Conservation (phyloP, 2,113 vertebrate species). For the Cettia cetti region DNA sequence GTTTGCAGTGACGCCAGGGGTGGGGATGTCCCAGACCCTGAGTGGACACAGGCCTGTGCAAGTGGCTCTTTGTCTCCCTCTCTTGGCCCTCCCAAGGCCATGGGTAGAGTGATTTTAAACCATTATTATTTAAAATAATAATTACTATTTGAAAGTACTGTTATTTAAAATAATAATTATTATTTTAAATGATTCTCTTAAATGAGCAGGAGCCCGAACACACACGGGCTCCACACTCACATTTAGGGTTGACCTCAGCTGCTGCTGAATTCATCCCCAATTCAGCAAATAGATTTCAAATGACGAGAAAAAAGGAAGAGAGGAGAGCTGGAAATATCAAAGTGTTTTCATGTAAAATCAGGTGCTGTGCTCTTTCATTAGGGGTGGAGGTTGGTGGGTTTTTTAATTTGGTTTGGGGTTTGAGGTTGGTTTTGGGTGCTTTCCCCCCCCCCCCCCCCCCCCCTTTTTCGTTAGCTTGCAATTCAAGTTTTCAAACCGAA, state of each 20-base stretch:
- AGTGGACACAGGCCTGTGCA: background rate
- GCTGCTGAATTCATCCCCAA: background rate
- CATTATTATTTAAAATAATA: background rate
- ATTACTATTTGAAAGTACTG: background rate
- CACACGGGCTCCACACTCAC: background rate
- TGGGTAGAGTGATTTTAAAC: background rate
- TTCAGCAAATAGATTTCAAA: conserved; percentile 13
- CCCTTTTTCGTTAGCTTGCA: background rate
- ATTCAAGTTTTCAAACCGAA: conserved; percentile 48
- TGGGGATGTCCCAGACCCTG: background rate
- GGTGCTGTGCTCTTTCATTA: conserved; percentile 6
- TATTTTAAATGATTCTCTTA: background rate
- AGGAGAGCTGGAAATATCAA: conserved; percentile 28
- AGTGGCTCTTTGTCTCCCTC: conserved; percentile 52
- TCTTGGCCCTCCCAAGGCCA: conserved; percentile 31
- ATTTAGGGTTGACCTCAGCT: conserved; percentile 1
- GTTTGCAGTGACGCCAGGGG: background rate
- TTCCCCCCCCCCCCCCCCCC: accelerated
- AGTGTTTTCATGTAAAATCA: conserved; percentile 37
- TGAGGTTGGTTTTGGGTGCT: conserved; percentile 26
- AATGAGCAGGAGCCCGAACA: background rate
- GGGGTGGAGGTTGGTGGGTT: conserved; percentile 31
- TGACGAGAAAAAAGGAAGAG: background rate
- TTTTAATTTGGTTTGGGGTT: conserved; percentile 59
- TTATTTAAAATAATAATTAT: background rate